Base-by-base conservation (phyloP, 2,888 invertebrate species). In the Acrobasis suavella region DNA sequence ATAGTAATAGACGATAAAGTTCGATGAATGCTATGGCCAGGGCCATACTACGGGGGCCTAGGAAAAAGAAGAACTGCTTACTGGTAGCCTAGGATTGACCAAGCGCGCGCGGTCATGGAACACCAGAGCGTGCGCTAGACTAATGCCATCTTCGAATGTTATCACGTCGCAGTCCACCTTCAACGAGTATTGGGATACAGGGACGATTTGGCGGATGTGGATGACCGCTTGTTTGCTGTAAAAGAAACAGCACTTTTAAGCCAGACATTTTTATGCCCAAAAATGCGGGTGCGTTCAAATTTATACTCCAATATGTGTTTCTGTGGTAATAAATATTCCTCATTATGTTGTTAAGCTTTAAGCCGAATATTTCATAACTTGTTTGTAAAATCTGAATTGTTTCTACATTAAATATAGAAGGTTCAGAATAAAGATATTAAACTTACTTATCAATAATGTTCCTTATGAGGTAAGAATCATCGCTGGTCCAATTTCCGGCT, bases 361-460 rank as follows among this genome's bases (percentile, higher is more conserved):
- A n/a, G n/a, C n/a, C n/a, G n/a, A n/a, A 8, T 39, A 32, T 32
- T 32, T 32, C 0, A 8, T 32, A 6, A 32, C 5, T 32, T 7
- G 2, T 32, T 32, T 22, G 22, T 22, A 22, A 22, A 22, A 2
- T 22, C 3, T 22, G 3, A 22, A 22, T 22, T 22, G 22, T 22
- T 22, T 22, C 22, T 22, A 22, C 22, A 22, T 22, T 22, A 22
- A 22, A 22, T 22, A 22, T 22, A 22, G 1, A 22, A 22, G 22
- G n/a, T n/a, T n/a, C n/a, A n/a, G n/a, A n/a, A n/a, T n/a, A 22
- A 22, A 22, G 3, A 22, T 2, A 22, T n/a, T n/a, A 22, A 22
- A 1, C 46, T 46, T 86, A 95, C 95, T 94, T 94, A 75, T 93
- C 92, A 22, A 95, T 87, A 55, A 95, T 93, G 70, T 93, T 93